A percentile compares a stretch with the other conserved stretches of the same genome.
Evolutionary conservation across 2,888 invertebrate species (phyloP).

Genomic region (Phaonia tiefii): DNA sequence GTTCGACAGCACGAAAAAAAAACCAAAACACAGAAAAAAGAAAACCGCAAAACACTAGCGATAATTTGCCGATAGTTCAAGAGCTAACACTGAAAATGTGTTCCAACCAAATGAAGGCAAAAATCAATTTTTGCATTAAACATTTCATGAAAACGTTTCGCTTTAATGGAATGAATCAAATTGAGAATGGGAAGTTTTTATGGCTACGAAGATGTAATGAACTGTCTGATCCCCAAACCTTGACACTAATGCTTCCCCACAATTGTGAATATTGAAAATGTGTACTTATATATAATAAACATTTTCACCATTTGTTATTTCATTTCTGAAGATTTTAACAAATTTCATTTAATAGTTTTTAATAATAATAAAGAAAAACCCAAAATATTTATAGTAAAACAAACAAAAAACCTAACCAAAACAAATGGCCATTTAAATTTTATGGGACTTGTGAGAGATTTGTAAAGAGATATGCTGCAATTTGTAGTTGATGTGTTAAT

Average conservation of each 20-base stretch:
- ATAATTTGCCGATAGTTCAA: neutral
- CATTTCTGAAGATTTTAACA: no score
- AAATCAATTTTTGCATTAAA: constrained; percentile 2
- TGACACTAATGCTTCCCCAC: neutral
- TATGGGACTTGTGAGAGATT: constrained; percentile 31
- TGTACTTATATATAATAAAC: neutral
- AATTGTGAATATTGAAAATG: neutral
- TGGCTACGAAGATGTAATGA: neutral
- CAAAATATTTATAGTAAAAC: neutral
- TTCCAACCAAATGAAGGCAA: neutral
- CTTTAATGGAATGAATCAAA: neutral
- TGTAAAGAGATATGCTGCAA: neutral
- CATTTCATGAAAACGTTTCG: no score
- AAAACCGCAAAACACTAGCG: neutral
- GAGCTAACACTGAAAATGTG: constrained; percentile 19
- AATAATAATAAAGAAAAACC: no score
- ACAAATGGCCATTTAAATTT: constrained; percentile 11
- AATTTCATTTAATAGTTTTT: neutral
- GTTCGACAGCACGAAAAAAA: neutral
- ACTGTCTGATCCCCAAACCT: neutral
- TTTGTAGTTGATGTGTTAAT: neutral
- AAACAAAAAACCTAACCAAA: neutral
- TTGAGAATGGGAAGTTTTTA: constrained; percentile 6
- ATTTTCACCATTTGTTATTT: neutral
- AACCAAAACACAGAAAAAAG: no score